Evolutionary conservation across 2,888 invertebrate genomes (phyloP).

Genomic region (Lasioglossum morio): DNA sequence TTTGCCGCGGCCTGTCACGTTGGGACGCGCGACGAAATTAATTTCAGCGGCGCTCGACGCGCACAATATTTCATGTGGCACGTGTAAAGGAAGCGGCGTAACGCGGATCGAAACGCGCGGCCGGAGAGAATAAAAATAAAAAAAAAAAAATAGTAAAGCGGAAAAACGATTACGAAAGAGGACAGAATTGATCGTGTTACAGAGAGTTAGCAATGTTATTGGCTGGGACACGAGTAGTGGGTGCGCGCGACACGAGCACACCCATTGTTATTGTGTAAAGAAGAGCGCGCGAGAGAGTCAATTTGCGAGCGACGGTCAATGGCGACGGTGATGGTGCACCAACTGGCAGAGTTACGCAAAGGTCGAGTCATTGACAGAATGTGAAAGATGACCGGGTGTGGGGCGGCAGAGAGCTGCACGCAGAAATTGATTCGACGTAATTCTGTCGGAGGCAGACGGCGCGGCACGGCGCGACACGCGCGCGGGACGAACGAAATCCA

Average conservation of each 20-base stretch:
- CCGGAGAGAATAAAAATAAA: not conserved
- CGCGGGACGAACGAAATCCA: constrained; percentile 12
- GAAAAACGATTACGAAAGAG: not conserved
- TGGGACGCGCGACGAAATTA: constrained; percentile 17
- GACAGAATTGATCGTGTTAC: not conserved
- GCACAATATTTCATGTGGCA: constrained; percentile 21
- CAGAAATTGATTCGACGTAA: constrained; percentile 32
- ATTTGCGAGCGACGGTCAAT: constrained; percentile 24
- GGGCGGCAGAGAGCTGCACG: not conserved
- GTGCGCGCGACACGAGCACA: not conserved
- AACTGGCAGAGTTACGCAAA: constrained; percentile 28
- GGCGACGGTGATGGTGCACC: not conserved
- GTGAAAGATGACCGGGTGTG: not conserved
- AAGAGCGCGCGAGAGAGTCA: constrained; percentile 18
- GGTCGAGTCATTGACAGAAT: constrained; percentile 40
- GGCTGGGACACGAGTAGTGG: not conserved
- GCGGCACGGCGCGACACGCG: too few species aligned
- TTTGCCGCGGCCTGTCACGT: constrained; percentile 19
- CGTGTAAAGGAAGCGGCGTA: constrained; percentile 9
- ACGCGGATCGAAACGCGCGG: not conserved
- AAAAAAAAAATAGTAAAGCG: not conserved
- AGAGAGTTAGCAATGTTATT: not conserved
- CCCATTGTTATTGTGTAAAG: constrained; percentile 10
- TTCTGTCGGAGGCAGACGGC: constrained; percentile 10
- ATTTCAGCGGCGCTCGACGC: not conserved